Evolutionary conservation across 2,888 invertebrate species (phyloP).

Genomic region (Trachelus iudaicus): DNA sequence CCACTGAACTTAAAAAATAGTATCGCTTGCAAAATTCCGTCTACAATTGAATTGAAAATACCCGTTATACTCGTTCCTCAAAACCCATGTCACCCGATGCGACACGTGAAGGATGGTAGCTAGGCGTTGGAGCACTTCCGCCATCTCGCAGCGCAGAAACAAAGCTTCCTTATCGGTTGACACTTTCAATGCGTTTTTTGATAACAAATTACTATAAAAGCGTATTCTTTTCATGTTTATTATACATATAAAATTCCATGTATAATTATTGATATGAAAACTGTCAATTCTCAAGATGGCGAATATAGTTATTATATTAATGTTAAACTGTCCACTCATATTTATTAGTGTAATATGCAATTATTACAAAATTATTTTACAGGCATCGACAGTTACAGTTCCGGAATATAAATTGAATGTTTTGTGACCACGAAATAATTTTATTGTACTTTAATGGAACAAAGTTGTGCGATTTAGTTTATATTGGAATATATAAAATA

Average conservation of each 20-base stretch:
- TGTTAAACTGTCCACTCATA: too few relatives aligned
- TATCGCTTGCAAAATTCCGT: conserved; percentile 6
- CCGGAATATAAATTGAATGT: too few relatives aligned
- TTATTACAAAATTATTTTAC: not conserved
- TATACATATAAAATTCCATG: too few relatives aligned
- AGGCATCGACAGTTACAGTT: not conserved
- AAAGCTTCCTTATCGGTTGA: not conserved
- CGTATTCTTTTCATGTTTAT: too few relatives aligned
- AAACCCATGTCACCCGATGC: conserved; percentile 27
- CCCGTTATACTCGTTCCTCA: conserved; percentile 27
- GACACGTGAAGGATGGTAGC: conserved; percentile 4
- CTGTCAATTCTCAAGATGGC: too few relatives aligned
- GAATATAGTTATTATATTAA: too few relatives aligned
- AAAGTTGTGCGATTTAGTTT: too few relatives aligned
- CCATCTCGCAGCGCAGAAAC: not conserved
- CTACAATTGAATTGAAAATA: conserved; percentile 28
- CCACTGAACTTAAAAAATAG: not conserved
- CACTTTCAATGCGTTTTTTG: not conserved
- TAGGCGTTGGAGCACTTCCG: not conserved
- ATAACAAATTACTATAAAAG: not conserved
- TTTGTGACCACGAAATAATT: too few relatives aligned
- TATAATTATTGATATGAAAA: too few relatives aligned
- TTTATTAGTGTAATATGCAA: too few relatives aligned
- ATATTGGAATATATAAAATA: too few relatives aligned
- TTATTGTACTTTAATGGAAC: too few relatives aligned